These are phyloP conservation scores for Alouatta palliata DNA, from an alignment of 2,113 vertebrate species.

Conservation along the genomic window DNA sequence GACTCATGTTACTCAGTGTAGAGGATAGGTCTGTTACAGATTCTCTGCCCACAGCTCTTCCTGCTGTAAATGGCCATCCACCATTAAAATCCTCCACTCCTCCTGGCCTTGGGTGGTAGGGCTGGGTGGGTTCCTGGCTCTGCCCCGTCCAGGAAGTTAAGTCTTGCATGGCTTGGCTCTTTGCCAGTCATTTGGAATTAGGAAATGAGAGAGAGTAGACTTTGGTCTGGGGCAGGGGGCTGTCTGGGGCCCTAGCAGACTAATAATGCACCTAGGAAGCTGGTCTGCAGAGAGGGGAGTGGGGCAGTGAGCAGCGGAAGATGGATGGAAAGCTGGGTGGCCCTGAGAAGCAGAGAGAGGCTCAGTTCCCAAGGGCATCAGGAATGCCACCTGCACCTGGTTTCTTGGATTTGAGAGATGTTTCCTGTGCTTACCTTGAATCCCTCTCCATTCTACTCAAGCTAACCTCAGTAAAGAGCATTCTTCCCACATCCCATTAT, in stretches of 20 bases:
- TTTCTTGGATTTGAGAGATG: neutral
- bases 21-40: no score
- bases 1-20: fast-evolving
- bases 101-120: neutral
- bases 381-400: fast-evolving
- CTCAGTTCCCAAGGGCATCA: neutral
- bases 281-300: neutral
- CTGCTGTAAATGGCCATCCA: fast-evolving
- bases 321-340: fast-evolving
- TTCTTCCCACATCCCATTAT: neutral
- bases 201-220: neutral
- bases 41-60: neutral
- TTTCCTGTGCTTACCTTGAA: neutral
- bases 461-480: neutral
- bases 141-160: neutral
- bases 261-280: neutral
- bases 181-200: neutral
- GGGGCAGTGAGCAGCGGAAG: neutral
- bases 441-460: neutral
- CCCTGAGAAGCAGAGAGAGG: neutral
- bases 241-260: neutral
- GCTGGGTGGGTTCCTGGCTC: neutral
- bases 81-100: neutral
- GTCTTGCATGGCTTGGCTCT: neutral
- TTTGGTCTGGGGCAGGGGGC: neutral